Evolutionary conservation across 2,888 invertebrate species (phyloP).

Genomic region (Drosophila atripex): DNA sequence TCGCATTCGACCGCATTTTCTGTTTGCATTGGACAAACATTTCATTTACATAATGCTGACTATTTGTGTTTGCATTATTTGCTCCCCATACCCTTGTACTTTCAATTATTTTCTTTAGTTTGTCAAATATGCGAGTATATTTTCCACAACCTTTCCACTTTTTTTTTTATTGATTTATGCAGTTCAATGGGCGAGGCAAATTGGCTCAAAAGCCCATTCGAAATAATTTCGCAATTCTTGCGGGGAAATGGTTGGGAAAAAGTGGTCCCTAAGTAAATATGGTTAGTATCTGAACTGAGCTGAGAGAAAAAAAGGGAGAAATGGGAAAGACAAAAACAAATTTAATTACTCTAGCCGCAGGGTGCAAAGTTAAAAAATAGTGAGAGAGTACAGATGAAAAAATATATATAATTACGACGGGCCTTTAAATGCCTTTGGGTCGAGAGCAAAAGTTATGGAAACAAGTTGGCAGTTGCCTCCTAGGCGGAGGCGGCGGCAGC

Average conservation of each 20-base stretch:
- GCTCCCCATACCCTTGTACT: conserved; percentile 40
- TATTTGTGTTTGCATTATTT: conserved; percentile 62
- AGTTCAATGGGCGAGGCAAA: conserved; percentile 23
- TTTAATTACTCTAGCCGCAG: conserved; percentile 45
- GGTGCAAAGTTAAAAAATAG: conserved; percentile 39
- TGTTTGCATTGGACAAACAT: conserved; percentile 68
- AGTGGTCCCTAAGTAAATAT: conserved; percentile 1
- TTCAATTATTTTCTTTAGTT: conserved; percentile 34
- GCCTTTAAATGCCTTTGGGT: conserved; percentile 59
- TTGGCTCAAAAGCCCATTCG: conserved; percentile 27
- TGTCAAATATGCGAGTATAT: conserved; percentile 47
- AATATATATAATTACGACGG: conserved; percentile 72
- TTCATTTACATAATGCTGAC: conserved; percentile 75
- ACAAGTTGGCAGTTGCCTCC: conserved; percentile 37
- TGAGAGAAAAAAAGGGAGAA: no score
- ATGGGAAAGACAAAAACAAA: conserved; percentile 28
- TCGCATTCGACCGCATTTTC: conserved; percentile 35
- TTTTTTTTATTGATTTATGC: conserved; percentile 48
- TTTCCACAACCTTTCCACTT: conserved; percentile 4
- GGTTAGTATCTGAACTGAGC: background rate
- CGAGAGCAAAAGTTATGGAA: conserved; percentile 53
- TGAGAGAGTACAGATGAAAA: conserved; percentile 50
- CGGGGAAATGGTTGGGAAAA: background rate
- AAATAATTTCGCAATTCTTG: conserved; percentile 13
- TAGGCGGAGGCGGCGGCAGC: conserved; percentile 25